Base-by-base conservation (phyloP, 2,113 vertebrate species). In the Illadopsis cleaveri region DNA sequence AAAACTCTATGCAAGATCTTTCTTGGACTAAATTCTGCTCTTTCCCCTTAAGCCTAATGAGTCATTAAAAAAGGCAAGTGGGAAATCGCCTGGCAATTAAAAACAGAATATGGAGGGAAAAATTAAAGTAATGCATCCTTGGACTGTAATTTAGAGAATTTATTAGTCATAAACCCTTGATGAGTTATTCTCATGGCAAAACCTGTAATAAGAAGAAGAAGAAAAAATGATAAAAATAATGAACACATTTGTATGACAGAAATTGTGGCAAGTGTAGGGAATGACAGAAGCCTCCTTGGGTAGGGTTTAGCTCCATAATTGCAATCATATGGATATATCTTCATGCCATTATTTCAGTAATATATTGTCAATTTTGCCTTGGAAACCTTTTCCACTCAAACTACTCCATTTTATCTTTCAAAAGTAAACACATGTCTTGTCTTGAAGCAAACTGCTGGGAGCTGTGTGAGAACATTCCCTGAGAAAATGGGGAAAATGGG, bases 141-240 rank as follows among this genome's bases (percentile, higher is more conserved):
- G 48, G 94, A 96, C 92, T 90, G 82, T 78, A 97, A 97, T 97
- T 97, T 96, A 88, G 89, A 97, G 92, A 96, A 97, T 96, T 92
- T 96, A 97, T 97, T 94, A 68, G 87, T 89, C 92, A 58, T 93
- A 97, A 96, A 97, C 71, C 80, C 90, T 78, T 86, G 94, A 96
- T 97, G 93, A 97, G 96, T 96, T 97, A 96, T 96, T 97, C 94
- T 95, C 85, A 82, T 93, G 93, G 95, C 92, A 95, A 97, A 96
- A 79, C 31, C 66, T 87, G 50, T 96, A 97, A 96, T 94, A 95
- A 90, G 0, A 77, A 83, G 12, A 6, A 56, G 64, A 54, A 89
- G 66, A 87, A 84, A 90, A 82, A 94, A 66, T 6, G 40, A 93
- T 78, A 96, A 96, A 91, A 96, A 79, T 92, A 96, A 80, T 1